phyloP scores from a whole-genome alignment of 2,113 vertebrate genomes.

The Empidonax traillii region DNA sequence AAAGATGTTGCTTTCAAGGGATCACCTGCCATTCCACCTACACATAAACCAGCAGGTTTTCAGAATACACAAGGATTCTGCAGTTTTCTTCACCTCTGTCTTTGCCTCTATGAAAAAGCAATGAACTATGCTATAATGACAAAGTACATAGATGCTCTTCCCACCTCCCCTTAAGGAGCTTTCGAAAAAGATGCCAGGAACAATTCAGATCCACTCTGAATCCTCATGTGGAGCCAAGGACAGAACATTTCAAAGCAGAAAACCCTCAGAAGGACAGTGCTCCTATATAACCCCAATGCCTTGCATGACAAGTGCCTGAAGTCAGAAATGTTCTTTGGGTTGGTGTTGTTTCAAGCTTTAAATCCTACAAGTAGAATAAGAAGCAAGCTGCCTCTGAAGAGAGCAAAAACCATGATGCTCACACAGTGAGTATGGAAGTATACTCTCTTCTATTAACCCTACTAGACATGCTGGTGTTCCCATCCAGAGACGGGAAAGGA shows the following conservation, averaged over 20 bases:
- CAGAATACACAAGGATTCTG: neutral
- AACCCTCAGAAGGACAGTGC: neutral
- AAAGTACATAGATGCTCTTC: neutral
- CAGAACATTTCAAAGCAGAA: neutral
- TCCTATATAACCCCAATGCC: neutral
- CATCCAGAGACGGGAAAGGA: neutral
- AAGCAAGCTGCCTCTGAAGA: neutral
- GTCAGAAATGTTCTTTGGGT: neutral
- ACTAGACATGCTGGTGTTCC: neutral
- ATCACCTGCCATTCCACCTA: neutral
- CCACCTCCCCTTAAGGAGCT: neutral
- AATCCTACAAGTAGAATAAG: neutral
- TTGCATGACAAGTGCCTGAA: neutral
- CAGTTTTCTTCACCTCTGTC: neutral
- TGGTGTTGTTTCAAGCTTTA: neutral
- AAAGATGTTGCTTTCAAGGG: neutral
- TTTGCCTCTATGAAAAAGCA: neutral
- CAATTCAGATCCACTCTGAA: neutral
- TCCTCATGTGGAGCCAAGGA: neutral
- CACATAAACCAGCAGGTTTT: neutral
- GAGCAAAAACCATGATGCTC: neutral
- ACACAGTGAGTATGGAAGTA: neutral
- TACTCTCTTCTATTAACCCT: neutral
- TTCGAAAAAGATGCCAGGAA: neutral
- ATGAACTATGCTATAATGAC: neutral